phyloP scores from a whole-genome alignment of 2,113 vertebrate genomes.

The Acrocephalus kingi region DNA sequence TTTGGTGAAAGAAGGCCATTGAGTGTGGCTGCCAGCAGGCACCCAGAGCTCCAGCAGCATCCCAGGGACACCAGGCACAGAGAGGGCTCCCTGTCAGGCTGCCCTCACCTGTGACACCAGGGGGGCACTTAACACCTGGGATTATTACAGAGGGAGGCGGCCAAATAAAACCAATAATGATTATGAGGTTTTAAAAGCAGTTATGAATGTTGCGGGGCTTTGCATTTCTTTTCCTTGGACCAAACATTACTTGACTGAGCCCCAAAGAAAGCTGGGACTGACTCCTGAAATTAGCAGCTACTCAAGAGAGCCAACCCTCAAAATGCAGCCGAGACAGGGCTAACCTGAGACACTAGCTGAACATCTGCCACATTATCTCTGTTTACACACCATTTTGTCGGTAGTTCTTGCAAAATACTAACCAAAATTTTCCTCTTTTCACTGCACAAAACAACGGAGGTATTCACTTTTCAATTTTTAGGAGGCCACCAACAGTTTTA shows the following conservation, averaged over 20 bases:
- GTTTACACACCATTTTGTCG: not conserved
- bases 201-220: not conserved
- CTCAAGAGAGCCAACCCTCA: not conserved
- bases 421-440: not conserved
- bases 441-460: rapidly evolving
- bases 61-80: not conserved
- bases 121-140: not conserved
- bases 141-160: not conserved
- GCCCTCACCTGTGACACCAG: not conserved
- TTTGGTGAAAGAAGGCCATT: slow-evolving; percentile 8
- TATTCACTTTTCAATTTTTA: not conserved
- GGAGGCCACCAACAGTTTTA: not conserved
- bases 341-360: not conserved
- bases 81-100: not conserved
- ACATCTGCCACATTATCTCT: not conserved
- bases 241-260: not conserved
- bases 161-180: not conserved
- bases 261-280: not conserved
- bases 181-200: not conserved
- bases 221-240: not conserved
- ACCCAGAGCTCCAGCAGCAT: not conserved
- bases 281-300: not conserved
- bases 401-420: not conserved
- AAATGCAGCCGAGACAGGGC: not conserved
- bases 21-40: not conserved